Conservation (phyloP, 2,888 invertebrate species). For the Drosophila colorata region DNA sequence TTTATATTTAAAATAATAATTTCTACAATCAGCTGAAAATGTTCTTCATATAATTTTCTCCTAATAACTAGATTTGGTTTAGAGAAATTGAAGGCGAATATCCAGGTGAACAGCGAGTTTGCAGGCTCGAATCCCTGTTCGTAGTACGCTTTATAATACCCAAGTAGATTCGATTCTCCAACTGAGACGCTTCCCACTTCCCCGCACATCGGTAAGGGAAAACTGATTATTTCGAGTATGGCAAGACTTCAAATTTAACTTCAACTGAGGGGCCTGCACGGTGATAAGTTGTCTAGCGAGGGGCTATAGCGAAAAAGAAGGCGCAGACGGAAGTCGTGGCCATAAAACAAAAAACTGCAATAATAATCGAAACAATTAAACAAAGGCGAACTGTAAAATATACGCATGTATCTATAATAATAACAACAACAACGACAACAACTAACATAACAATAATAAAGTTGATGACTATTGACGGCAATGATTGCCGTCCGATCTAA, state of each 20-base stretch:
- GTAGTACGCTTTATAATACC: too few relatives aligned
- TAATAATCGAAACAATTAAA: slow-evolving; percentile 72
- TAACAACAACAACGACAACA: slow-evolving; percentile 21
- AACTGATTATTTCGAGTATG: neutral
- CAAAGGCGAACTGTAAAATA: slow-evolving; percentile 54
- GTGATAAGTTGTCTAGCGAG: slow-evolving; percentile 11
- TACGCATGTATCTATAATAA: slow-evolving; percentile 31
- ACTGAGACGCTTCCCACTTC: too few relatives aligned
- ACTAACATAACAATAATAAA: slow-evolving; percentile 41
- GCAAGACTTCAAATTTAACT: neutral
- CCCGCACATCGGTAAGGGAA: neutral
- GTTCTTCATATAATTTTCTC: too few relatives aligned
- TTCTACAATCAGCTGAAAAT: too few relatives aligned
- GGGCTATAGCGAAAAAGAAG: neutral
- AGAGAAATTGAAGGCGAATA: too few relatives aligned
- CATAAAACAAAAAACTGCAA: slow-evolving; percentile 41
- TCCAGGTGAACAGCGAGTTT: too few relatives aligned
- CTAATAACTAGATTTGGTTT: too few relatives aligned
- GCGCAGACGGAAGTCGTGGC: slow-evolving; percentile 48
- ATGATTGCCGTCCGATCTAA: slow-evolving; percentile 60
- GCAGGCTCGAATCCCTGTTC: too few relatives aligned
- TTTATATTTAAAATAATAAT: too few relatives aligned
- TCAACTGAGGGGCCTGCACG: too few relatives aligned
- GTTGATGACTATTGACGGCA: slow-evolving; percentile 58
- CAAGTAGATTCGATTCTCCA: too few relatives aligned